Evolutionary conservation across 2,888 invertebrate genomes (phyloP), one percentile per base, ranked within the genome.

Genomic region (Chrysolina haemoptera): DNA sequence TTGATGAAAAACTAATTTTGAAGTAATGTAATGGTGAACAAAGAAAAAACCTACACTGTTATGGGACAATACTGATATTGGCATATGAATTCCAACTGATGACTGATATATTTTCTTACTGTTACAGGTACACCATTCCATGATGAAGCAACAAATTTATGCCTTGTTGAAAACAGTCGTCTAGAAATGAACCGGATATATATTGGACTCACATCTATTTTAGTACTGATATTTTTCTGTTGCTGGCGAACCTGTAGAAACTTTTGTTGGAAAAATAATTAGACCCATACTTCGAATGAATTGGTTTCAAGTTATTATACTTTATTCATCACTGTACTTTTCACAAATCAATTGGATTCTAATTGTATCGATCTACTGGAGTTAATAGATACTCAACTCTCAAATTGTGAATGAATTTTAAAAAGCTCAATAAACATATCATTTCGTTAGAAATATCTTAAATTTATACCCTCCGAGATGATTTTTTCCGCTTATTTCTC

Each of bases 101-200:
- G 8, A 40, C 35, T 22, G 22, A 35, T 35, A 62, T 35, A 20
- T 4, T 59, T 20, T 16, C n/a, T 68, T 48, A 27, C 63, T 76
- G 66, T 81, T 85, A 65, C 77, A 88, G 88, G 86, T 67, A 75
- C 82, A 6, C 82, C 81, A 12, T 83, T 86, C 74, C 92, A 94
- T 80, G 95, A 96, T 85, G 95, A 96, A 85, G 92, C 95, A 0
- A 90, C 93, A 0, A 94, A 95, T 82, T 89, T 95, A 14, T 95
- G 95, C 84, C 9, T 16, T 48, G 80, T 80, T 40, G 83, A 84
- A 65, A 87, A 87, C 68, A 80, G 80, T 27, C 79, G 74, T 55
- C 80, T 84, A 0, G 87, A 87, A 75, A 83, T 87, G 71, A 88
- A 88, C 77, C 87, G 86, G 86, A 76, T 86, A 71, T 87, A 87